phyloP scores from a whole-genome alignment of 2,113 vertebrate genomes.

The Rousettus leschenaultii region DNA sequence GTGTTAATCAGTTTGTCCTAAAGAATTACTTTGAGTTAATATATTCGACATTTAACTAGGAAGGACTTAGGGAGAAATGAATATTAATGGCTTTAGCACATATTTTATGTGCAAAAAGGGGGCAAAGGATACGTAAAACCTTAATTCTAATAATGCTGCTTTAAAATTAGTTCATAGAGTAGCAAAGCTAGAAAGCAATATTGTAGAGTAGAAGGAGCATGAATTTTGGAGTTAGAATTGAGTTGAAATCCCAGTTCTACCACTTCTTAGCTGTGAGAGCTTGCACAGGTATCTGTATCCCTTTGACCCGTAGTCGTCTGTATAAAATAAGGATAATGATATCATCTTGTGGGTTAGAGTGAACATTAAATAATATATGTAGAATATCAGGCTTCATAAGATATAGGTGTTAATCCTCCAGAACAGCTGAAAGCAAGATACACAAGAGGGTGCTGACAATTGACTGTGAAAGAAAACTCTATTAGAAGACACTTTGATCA shows the following conservation, averaged over 20 bases:
- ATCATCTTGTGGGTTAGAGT: neutral
- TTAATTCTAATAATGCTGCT: constrained; percentile 17
- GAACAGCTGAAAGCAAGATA: neutral
- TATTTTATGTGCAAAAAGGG: neutral
- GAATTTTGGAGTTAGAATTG: neutral
- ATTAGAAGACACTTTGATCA: neutral
- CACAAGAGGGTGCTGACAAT: neutral
- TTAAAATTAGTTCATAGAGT: neutral
- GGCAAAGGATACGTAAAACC: constrained; percentile 29
- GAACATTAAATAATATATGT: neutral
- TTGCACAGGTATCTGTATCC: neutral
- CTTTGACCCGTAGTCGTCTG: neutral
- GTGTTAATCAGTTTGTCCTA: neutral
- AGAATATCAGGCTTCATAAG: neutral
- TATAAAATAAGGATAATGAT: neutral
- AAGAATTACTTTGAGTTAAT: constrained; percentile 31
- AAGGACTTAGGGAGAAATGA: constrained; percentile 5
- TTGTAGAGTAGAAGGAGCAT: neutral
- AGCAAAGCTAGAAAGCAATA: neutral
- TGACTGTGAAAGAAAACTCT: neutral
- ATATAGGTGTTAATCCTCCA: neutral
- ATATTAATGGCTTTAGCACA: neutral
- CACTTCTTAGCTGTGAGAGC: neutral
- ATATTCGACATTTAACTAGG: constrained; percentile 40
- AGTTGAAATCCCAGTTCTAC: neutral